phyloP scores from a whole-genome alignment of 2,888 invertebrate genomes.

The Erebia aethiops region DNA sequence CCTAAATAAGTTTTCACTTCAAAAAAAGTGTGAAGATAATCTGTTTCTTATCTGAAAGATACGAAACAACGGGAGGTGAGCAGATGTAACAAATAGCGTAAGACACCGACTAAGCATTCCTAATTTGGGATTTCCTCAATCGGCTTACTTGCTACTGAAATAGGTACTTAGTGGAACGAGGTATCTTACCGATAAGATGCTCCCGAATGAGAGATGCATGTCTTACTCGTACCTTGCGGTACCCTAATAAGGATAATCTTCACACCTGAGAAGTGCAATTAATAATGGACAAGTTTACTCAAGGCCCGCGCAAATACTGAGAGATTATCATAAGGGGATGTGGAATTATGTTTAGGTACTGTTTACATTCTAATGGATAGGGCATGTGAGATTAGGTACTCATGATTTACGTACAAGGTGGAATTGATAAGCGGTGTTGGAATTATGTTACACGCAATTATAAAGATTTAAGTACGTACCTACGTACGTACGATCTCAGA shows the following conservation, averaged over 20 bases:
- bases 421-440: constrained; percentile 6
- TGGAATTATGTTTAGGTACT: constrained; percentile 38
- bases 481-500: not conserved
- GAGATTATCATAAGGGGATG: constrained; percentile 55
- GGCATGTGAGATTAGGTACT: constrained; percentile 16
- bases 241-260: constrained; percentile 77
- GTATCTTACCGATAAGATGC: constrained; percentile 45
- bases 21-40: not conserved
- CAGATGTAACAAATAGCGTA: constrained; percentile 34
- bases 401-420: constrained; percentile 21
- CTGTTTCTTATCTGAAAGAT: not conserved
- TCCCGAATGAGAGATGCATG: constrained; percentile 59
- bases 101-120: constrained; percentile 26
- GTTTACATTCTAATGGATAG: constrained; percentile 36
- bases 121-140: constrained; percentile 35
- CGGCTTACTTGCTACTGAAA: constrained; percentile 43
- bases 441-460: not conserved
- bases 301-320: constrained; percentile 60
- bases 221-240: constrained; percentile 62
- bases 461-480: not conserved
- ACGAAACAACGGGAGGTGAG: not conserved
- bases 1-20: too few species aligned
- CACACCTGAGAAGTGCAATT: constrained; percentile 79
- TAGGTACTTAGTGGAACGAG: constrained; percentile 37
- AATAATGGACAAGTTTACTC: constrained; percentile 69